Conservation (phyloP, 2,113 vertebrate species). For the Phodopus roborovskii region DNA sequence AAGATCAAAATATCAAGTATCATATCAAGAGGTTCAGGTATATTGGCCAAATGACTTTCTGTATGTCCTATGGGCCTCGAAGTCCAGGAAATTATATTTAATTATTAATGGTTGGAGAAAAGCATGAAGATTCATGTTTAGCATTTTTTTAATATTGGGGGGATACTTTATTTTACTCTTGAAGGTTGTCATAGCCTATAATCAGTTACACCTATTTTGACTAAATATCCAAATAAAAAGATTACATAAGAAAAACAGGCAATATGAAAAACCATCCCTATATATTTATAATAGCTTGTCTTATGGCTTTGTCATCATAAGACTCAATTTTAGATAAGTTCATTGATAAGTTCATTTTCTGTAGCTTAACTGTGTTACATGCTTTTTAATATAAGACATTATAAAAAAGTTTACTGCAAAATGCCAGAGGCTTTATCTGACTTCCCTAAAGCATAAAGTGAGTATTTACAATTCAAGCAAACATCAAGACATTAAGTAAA, state of each 20-base stretch:
- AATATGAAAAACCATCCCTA: not conserved
- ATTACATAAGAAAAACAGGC: constrained; percentile 31
- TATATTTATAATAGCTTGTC: constrained; percentile 27
- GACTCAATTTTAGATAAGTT: not conserved
- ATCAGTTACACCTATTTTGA: constrained; percentile 4
- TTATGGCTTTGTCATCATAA: not conserved
- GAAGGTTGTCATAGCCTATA: not conserved
- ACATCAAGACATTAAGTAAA: constrained; percentile 25
- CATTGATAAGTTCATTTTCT: constrained; percentile 37
- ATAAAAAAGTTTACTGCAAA: constrained; percentile 36
- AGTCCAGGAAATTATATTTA: constrained; percentile 2
- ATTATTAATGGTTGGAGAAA: constrained; percentile 39
- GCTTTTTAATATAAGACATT: constrained; percentile 19
- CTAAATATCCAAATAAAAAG: constrained; percentile 13
- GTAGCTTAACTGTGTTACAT: constrained; percentile 5
- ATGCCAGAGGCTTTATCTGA: constrained; percentile 37
- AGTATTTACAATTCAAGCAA: constrained; percentile 42
- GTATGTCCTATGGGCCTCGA: not conserved
- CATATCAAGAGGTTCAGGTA: constrained; percentile 2
- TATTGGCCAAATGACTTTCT: constrained; percentile 27
- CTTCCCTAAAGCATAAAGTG: constrained; percentile 19
- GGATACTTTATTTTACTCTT: not conserved
- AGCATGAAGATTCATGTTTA: constrained; percentile 12
- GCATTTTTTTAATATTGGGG: not conserved
- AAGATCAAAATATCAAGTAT: constrained; percentile 21